These are phyloP conservation scores for Incurvaria masculella DNA, from an alignment of 2,888 invertebrate genomes.

Conservation along the genomic window DNA sequence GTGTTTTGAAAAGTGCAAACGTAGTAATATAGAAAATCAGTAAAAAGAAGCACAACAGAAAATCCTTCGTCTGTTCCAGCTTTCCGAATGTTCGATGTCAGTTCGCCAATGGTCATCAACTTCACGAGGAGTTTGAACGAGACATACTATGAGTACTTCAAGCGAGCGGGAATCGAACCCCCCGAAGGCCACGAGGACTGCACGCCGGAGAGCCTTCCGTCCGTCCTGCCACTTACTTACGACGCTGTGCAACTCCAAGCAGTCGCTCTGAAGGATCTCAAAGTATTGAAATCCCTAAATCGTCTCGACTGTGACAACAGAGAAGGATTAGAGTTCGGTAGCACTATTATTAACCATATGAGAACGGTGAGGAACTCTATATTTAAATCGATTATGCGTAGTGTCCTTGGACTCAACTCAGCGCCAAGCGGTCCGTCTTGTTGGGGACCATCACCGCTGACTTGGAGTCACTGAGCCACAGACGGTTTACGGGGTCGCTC, in stretches of 20 bases:
- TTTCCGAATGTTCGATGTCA: neutral
- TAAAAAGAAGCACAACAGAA: no score
- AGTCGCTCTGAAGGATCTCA: neutral
- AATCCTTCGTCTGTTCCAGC: no score
- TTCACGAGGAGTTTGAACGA: neutral
- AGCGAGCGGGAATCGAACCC: neutral
- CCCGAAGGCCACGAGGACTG: neutral
- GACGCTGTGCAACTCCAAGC: neutral
- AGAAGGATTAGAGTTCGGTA: neutral
- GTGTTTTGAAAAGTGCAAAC: no score
- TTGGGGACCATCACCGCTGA: no score
- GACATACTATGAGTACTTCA: neutral
- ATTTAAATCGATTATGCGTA: no score
- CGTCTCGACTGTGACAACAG: neutral
- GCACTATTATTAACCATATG: neutral
- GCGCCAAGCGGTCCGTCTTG: no score
- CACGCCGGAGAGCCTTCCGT: neutral
- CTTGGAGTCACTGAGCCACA: no score
- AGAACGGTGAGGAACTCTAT: neutral
- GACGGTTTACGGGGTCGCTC: no score
- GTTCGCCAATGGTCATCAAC: neutral
- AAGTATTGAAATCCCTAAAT: neutral
- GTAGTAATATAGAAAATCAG: no score
- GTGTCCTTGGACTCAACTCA: no score
- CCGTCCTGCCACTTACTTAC: neutral